Base-by-base conservation (phyloP, 2,888 invertebrate genomes). In the Ormyrus nitidulus region DNA sequence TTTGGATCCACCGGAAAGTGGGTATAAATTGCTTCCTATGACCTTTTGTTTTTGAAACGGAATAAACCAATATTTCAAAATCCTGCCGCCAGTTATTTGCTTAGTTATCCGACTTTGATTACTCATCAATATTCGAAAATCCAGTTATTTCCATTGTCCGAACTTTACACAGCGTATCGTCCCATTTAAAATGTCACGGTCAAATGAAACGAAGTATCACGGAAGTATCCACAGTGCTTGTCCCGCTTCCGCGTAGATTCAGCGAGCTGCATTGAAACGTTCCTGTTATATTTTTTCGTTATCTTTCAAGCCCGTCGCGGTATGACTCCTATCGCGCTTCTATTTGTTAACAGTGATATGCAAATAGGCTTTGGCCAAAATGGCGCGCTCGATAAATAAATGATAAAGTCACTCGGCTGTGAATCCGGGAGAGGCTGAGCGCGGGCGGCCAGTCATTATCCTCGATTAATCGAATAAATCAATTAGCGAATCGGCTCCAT, bases 381-480 rank as follows among this genome's bases (percentile, higher is more conserved):
- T 48, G 77, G 61, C 46, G 64, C 62, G 79, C 59, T 77, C 82
- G 82, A 85, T 86, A 86, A 87, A 87, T 85, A 85, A 86, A 84
- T 84, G 85, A 84, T 84, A 84, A 85, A 85, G 82, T 81, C 84
- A 83, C 48, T 81, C 81, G 71, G 81, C 84, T 83, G 83, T 83
- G 83, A 84, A 85, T 83, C 34, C 34, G 2, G 34, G 53, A 10
- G 19, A 8, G 7, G 51, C 34, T n/a, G 58, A 3, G 70, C 81
- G 81, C 81, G 82, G 80, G 80, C 78, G 83, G 79, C 82, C 84
- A 84, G 83, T 85, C 84, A 85, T 85, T 86, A 87, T 86, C 84
- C 84, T 80, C 83, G 84, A 86, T 85, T 84, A 86, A 86, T 86
- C 86, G 86, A 85, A 88, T 87, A 87, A 88, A 89, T 88, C 87